phyloP scores from a whole-genome alignment of 2,888 invertebrate genomes.

The Merodon equestris region DNA sequence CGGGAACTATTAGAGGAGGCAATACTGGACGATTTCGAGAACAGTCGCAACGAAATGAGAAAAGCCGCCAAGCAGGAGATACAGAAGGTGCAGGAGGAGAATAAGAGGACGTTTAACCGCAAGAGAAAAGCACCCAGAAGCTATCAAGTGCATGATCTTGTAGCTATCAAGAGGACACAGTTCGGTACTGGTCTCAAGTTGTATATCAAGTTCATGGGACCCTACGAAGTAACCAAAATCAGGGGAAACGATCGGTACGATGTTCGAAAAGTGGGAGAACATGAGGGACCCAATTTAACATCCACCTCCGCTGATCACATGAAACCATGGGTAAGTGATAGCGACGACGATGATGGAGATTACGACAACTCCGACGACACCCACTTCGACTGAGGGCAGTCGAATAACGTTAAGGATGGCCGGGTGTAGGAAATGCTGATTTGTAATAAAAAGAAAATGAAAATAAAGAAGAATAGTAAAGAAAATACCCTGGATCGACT shows the following conservation, averaged over 20 bases:
- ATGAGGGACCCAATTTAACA: constrained; percentile 42
- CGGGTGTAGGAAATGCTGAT: constrained; percentile 5
- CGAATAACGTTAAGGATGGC: constrained; percentile 11
- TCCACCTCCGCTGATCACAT: constrained; percentile 34
- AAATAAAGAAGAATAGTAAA: no score
- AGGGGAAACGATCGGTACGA: constrained; percentile 42
- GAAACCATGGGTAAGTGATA: constrained; percentile 36
- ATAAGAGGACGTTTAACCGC: constrained; percentile 10
- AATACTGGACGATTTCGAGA: constrained; percentile 6
- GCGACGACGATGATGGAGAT: constrained; percentile 6
- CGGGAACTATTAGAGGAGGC: constrained; percentile 8
- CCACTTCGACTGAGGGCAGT: constrained; percentile 16
- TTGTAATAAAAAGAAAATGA: background rate
- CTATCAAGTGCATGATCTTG: constrained; percentile 15
- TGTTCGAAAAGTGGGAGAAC: constrained; percentile 33
- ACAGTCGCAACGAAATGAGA: background rate
- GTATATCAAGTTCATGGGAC: constrained; percentile 33
- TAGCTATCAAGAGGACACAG: constrained; percentile 28
- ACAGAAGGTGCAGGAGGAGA: constrained; percentile 21
- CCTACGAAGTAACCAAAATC: constrained; percentile 44
- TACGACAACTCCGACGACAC: background rate
- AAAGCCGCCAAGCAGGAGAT: background rate
- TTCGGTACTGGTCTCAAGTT: constrained; percentile 48
- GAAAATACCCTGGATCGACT: no score
- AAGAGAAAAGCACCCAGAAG: constrained; percentile 14